Evolutionary conservation across 2,113 vertebrate species (phyloP), one percentile per base, ranked within the genome.

Genomic region (Callopanchax toddi): DNA sequence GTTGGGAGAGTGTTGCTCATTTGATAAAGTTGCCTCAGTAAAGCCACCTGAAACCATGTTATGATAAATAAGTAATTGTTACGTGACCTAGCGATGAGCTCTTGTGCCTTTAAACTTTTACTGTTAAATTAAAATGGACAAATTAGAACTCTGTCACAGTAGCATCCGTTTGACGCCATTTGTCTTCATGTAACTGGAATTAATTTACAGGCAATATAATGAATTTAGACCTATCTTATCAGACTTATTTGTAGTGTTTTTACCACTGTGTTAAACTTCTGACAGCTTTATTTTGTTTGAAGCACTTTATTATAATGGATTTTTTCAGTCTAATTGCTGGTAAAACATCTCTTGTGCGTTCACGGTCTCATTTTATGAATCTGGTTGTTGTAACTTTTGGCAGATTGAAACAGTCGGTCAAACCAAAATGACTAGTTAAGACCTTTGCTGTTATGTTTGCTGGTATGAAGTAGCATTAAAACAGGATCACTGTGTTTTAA

Each of bases 301-400:
- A 77, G 91, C 91, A 92, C 92, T 92, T 92, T 93, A 92, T 79
- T 43, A 60, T 74, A 15, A 67, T 57, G 53, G 51, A 1, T 36
- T 25, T 74, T 5, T 52, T 11, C 42, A 22, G 43, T 57, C 13
- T 1, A 57, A 22, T 54, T 18, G 49, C 56, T 60, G 71, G 55
- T 56, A 40, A 77, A 52, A 56, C 23, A 56, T 77, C 68, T 52
- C 54, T 62, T 58, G 52, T 34, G 8, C 43, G 57, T 76, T 83
- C 54, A 49, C 53, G 52, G 3, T 26, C 26, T 11, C 49, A 69
- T 17, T 60, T 63, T 40, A 42, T 26, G 21, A 21, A 7, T 55
- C n/a, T 78, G 67, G 63, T 5, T 40, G 26, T 32, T 40, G 26
- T 32, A 73, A 60, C 51, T 50, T 22, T 68, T 32, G 29, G 29